A percentile compares a stretch with the other conserved stretches of the same genome.
Evolutionary conservation across 1,140 invertebrate species (phyloP).

Genomic region (Diuraphis noxia): DNA sequence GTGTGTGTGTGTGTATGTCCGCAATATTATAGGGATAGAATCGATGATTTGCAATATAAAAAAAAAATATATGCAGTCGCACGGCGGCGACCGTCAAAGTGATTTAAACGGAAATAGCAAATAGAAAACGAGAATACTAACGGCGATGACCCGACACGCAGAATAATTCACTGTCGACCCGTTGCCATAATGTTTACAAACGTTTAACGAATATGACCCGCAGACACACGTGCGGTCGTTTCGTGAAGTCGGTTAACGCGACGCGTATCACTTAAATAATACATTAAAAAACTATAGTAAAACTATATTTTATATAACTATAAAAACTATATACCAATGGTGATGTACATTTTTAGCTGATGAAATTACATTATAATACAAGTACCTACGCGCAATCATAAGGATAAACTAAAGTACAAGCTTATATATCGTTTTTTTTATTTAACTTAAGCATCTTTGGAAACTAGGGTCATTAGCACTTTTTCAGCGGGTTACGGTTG

Average conservation of each 20-base stretch:
- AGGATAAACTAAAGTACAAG: no score
- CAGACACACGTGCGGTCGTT: not conserved
- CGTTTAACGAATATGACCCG: not conserved
- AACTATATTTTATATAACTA: no score
- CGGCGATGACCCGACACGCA: not conserved
- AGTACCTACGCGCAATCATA: no score
- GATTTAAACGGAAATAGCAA: not conserved
- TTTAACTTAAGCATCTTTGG: no score
- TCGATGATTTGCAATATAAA: not conserved
- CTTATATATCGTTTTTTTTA: no score
- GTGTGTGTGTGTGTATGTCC: no score
- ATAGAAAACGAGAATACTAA: not conserved
- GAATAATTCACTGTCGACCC: not conserved
- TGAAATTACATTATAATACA: no score
- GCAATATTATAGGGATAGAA: not conserved
- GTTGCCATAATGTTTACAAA: not conserved
- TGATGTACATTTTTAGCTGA: no score
- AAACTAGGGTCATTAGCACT: no score
- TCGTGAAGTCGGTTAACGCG: not conserved
- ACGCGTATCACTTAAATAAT: constrained; percentile 4
- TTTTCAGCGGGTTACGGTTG: no score
- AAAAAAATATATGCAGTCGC: not conserved
- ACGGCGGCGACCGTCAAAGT: not conserved
- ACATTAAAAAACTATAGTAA: no score
- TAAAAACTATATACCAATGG: not conserved